Evolutionary conservation across 2,888 invertebrate species (phyloP).

Genomic region (Panopea generosa): DNA sequence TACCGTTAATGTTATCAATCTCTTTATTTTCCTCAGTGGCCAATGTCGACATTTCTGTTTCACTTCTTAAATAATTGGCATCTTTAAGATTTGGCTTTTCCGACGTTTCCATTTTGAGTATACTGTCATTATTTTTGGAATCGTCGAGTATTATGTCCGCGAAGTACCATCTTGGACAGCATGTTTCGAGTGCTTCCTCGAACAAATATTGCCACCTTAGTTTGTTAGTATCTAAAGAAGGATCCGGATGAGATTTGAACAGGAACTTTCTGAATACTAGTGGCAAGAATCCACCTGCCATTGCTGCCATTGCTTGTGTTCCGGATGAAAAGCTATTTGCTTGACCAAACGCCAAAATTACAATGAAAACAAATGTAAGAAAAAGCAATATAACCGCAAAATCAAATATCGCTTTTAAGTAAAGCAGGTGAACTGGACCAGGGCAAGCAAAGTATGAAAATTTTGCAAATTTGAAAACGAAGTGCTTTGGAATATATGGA

Average conservation of each 20-base stretch:
- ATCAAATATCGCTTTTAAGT: slow-evolving; percentile 40
- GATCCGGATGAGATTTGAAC: slow-evolving; percentile 30
- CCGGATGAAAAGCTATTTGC: slow-evolving; percentile 41
- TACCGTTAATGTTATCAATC: too few relatives aligned
- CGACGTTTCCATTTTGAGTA: too few relatives aligned
- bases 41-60: too few relatives aligned
- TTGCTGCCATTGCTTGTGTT: slow-evolving; percentile 43
- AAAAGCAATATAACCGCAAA: slow-evolving; percentile 41
- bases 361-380: slow-evolving; percentile 48
- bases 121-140: too few relatives aligned
- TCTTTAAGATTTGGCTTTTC: too few relatives aligned
- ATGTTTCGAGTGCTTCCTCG: slow-evolving; percentile 17
- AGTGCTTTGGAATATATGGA: slow-evolving; percentile 42
- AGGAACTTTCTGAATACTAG: slow-evolving; percentile 46
- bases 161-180: not conserved
- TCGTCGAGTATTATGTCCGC: too few relatives aligned
- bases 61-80: too few relatives aligned
- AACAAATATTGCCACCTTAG: slow-evolving; percentile 44
- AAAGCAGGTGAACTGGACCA: slow-evolving; percentile 30
- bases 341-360: slow-evolving; percentile 54
- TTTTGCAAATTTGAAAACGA: slow-evolving; percentile 38
- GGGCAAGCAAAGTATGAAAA: slow-evolving; percentile 39
- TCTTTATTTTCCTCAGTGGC: too few relatives aligned
- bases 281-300: slow-evolving; percentile 54
- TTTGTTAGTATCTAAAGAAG: slow-evolving; percentile 39